phyloP scores from a whole-genome alignment of 1,140 invertebrate genomes.

The Bombus confusus region DNA sequence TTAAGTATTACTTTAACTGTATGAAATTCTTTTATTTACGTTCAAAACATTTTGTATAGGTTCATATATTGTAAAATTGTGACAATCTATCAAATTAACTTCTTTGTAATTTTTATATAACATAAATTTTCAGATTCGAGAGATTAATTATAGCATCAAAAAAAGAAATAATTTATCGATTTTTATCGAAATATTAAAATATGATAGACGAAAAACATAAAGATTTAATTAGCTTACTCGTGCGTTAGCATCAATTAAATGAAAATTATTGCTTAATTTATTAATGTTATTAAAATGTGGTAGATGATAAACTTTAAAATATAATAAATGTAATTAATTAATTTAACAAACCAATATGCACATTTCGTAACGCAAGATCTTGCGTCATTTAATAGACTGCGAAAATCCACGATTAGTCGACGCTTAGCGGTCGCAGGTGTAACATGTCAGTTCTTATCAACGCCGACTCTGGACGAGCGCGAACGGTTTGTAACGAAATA shows the following conservation, averaged over 20 bases:
- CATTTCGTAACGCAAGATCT: not conserved
- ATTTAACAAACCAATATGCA: not conserved
- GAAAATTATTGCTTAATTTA: not conserved
- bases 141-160: not conserved
- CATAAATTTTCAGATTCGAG: not conserved
- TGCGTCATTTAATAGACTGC: constrained; percentile 1
- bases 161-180: not conserved
- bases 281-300: not conserved
- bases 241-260: too few relatives aligned
- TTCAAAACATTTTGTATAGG: not conserved
- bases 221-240: not conserved
- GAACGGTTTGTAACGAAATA: constrained; percentile 30
- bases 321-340: not conserved
- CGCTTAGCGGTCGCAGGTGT: constrained; percentile 22
- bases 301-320: not conserved
- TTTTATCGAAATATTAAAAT: not conserved
- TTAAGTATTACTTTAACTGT: not conserved
- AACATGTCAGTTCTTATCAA: constrained; percentile 33
- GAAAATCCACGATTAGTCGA: constrained; percentile 29
- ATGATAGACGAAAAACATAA: not conserved
- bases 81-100: not conserved
- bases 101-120: not conserved
- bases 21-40: not conserved
- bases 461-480: not conserved
- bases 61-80: not conserved